Percentiles rank a stretch among this genome's conserved stretches.
These are phyloP conservation scores for Spialia ferax DNA, from an alignment of 2,888 invertebrate genomes.

Conservation along the genomic window DNA sequence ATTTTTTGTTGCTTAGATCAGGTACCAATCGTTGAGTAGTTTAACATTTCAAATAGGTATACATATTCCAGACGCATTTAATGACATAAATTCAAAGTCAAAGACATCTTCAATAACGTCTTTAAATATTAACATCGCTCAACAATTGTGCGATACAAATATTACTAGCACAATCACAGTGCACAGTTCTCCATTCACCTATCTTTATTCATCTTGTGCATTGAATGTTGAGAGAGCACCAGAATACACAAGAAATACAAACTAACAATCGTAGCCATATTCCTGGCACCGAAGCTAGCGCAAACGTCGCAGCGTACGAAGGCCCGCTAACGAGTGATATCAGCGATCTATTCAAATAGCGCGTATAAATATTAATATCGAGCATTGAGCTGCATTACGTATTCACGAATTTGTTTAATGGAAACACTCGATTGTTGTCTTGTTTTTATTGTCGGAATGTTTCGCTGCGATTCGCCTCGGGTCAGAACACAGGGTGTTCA, in stretches of 20 bases:
- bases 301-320: constrained; percentile 33
- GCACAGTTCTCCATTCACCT: background rate
- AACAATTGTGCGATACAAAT: background rate
- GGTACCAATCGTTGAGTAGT: too few species aligned
- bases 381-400: constrained; percentile 69
- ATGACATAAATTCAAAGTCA: background rate
- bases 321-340: constrained; percentile 60
- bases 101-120: background rate
- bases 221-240: background rate
- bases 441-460: constrained; percentile 69
- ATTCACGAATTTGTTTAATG: constrained; percentile 82
- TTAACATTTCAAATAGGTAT: too few species aligned
- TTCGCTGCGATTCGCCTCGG: constrained; percentile 63
- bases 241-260: constrained; percentile 10
- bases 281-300: constrained; percentile 9
- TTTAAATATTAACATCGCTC: background rate
- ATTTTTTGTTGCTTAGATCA: too few species aligned
- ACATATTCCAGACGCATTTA: too few species aligned
- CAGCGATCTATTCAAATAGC: constrained; percentile 80
- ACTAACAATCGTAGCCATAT: constrained; percentile 17
- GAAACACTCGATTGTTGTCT: constrained; percentile 71
- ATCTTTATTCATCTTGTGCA: constrained; percentile 10
- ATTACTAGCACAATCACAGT: background rate
- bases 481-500: constrained; percentile 71
- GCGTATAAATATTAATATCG: constrained; percentile 81